phyloP scores from a whole-genome alignment of 2,888 invertebrate species.

The Phengaris alcon region DNA sequence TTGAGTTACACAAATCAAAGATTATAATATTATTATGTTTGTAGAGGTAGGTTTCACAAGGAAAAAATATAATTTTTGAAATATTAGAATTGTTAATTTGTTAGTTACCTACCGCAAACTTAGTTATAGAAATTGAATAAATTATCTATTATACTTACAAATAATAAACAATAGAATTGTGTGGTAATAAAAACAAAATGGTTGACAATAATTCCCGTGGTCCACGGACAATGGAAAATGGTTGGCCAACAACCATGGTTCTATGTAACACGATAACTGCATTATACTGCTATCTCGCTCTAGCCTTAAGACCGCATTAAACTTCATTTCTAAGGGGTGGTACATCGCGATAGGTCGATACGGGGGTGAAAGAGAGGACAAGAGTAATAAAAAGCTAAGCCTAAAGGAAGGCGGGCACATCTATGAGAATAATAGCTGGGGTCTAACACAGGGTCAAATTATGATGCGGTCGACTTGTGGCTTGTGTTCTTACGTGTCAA shows the following conservation, averaged over 20 bases:
- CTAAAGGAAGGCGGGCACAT: constrained; percentile 48
- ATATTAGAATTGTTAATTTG: background rate
- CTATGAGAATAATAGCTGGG: constrained; percentile 35
- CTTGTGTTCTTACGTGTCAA: background rate
- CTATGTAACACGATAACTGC: constrained; percentile 36
- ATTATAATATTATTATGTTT: background rate
- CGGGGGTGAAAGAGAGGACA: constrained; percentile 50
- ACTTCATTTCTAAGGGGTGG: constrained; percentile 49
- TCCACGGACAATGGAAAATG: constrained; percentile 4
- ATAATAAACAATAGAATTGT: constrained; percentile 6
- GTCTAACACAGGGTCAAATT: constrained; percentile 25
- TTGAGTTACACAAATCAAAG: background rate
- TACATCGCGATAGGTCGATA: constrained; percentile 50
- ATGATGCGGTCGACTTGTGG: background rate
- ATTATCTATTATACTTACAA: background rate
- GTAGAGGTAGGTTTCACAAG: too few species aligned
- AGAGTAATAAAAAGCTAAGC: constrained; percentile 64
- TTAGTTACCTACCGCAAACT: background rate
- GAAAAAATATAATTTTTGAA: too few species aligned
- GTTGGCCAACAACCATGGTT: constrained; percentile 24
- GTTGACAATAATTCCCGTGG: constrained; percentile 3
- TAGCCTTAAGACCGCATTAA: constrained; percentile 46
- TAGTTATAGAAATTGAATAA: constrained; percentile 5
- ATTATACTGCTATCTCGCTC: constrained; percentile 58
- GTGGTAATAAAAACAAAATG: constrained; percentile 23